These are phyloP conservation scores for Lochmaea crataegi DNA, from an alignment of 2,888 invertebrate genomes.

Conservation along the genomic window DNA sequence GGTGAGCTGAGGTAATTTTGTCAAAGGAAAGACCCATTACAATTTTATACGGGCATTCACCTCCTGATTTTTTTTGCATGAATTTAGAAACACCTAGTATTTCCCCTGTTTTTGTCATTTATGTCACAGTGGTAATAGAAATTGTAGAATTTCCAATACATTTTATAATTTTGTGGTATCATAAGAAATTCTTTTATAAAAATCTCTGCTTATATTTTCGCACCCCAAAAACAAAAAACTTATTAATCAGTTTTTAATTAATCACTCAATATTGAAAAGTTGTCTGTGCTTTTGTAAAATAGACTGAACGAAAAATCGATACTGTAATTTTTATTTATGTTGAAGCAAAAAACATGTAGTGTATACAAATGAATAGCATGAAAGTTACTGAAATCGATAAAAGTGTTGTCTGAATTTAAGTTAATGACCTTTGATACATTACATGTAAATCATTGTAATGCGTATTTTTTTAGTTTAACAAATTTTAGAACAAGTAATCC, in stretches of 20 bases:
- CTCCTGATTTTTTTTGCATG: too few relatives aligned
- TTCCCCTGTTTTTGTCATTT: too few relatives aligned
- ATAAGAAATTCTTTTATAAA: too few relatives aligned
- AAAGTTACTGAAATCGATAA: constrained; percentile 26
- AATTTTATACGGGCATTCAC: too few relatives aligned
- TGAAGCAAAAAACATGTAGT: constrained; percentile 3
- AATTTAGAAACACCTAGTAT: too few relatives aligned
- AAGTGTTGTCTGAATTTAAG: constrained; percentile 28
- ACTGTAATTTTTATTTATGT: constrained; percentile 4
- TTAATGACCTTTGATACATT: constrained; percentile 23
- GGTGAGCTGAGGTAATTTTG: too few relatives aligned
- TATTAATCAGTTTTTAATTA: neutral
- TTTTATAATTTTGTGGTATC: too few relatives aligned
- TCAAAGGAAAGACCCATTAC: too few relatives aligned
- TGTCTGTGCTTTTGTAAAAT: constrained; percentile 10
- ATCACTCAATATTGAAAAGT: constrained; percentile 5
- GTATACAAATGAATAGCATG: constrained; percentile 23
- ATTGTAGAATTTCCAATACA: too few relatives aligned
- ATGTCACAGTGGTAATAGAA: too few relatives aligned
- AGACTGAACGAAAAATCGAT: constrained; percentile 23
- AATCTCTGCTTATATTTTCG: too few relatives aligned
- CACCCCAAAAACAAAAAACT: too few relatives aligned
- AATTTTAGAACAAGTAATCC: neutral
- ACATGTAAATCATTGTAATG: constrained; percentile 4
- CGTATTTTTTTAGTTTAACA: neutral